phyloP scores from a whole-genome alignment of 2,113 vertebrate species.

The Anarhynchus alexandrinus region DNA sequence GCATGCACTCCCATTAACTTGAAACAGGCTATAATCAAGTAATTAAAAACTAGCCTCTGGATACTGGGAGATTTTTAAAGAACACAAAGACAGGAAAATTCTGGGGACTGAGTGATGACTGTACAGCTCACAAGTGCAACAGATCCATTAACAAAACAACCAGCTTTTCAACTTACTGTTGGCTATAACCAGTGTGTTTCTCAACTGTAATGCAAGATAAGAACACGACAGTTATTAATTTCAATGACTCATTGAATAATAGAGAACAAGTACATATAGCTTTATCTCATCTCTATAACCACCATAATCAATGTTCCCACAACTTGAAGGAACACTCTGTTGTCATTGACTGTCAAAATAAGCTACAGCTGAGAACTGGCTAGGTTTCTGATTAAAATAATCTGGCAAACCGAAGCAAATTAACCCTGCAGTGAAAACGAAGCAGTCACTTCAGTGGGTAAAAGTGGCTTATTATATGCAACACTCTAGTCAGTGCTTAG shows the following conservation, averaged over 20 bases:
- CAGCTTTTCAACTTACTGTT: conserved; percentile 45
- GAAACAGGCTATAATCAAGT: background rate
- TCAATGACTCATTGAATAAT: conserved; percentile 57
- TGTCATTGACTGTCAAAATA: conserved; percentile 51
- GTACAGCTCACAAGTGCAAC: background rate
- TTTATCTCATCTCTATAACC: conserved; percentile 20
- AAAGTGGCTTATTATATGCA: background rate
- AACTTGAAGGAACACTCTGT: conserved; percentile 45
- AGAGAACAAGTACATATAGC: conserved; percentile 30
- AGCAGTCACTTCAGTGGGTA: background rate
- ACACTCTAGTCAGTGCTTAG: background rate
- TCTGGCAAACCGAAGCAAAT: conserved; percentile 18
- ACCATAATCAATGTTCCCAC: conserved; percentile 27
- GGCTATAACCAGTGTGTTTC: conserved; percentile 45
- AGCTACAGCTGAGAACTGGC: conserved; percentile 26
- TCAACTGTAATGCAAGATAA: conserved; percentile 61
- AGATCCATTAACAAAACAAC: conserved; percentile 45
- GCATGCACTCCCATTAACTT: background rate
- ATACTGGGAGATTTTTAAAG: background rate
- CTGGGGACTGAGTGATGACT: background rate
- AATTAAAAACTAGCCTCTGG: background rate
- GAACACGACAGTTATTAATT: conserved; percentile 63
- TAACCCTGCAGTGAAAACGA: background rate
- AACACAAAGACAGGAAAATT: background rate
- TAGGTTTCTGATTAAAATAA: conserved; percentile 28